Evolutionary conservation across 2,113 vertebrate species (phyloP), one percentile per base, ranked within the genome.

Genomic region (Octodon degus): DNA sequence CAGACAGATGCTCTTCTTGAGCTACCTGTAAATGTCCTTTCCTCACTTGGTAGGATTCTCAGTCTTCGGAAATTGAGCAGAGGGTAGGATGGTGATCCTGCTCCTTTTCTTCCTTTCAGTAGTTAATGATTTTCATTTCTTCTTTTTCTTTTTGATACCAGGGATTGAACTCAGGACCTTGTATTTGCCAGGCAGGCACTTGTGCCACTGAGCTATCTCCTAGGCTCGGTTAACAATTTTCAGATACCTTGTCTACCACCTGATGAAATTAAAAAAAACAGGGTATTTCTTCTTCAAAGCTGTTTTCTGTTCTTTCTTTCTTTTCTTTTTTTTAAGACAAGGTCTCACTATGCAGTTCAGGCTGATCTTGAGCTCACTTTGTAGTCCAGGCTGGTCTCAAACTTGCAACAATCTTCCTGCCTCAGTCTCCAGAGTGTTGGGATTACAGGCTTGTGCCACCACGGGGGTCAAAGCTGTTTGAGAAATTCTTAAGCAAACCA

Each of bases 401-500:
- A 60, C 58, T 60, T 60, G 58, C 58, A 19, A 60, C 3, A 60
- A 19, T 60, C 58, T 20, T 60, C 58, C 19, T 20, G 58, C 58
- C 20, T 60, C 58, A 60, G 17, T 20, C 58, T 19, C 58, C 58
- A 17, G 20, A 20, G 58, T 60, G 58, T 16, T 60, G 58, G 58
- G 58, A 60, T 60, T 60, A 20, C 19, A 60, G 58, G 58, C 1
- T 19, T 60, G 58, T 19, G 19, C 58, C 20, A 60, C 58, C 58
- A 60, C 19, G 19, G 16, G 20, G 58, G 17, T 60, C 58, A 19
- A 58, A 58, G 20, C 58, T 50, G 9, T 50, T 50, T 68, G 47
- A 90, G 81, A 74, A 88, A 12, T 88, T 92, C 77, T 77, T 85
- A 65, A 96, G 34, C 53, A 92, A 96, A 84, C 37, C 8, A 30